phyloP scores from a whole-genome alignment of 2,888 invertebrate genomes.

The Morpho helenor region DNA sequence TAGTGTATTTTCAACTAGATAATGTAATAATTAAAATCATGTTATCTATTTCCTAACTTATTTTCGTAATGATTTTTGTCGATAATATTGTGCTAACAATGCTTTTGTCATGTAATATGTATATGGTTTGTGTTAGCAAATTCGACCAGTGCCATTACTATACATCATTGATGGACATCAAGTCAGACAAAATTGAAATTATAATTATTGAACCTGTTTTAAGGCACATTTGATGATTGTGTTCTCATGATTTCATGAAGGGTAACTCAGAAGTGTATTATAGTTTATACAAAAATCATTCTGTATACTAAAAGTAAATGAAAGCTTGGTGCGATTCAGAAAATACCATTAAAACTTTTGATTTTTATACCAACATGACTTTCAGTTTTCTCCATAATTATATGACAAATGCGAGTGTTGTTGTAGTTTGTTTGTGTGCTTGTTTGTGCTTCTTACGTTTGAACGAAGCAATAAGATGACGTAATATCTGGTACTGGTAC shows the following conservation, averaged over 20 bases:
- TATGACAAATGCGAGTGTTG: too few species aligned
- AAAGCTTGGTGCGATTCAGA: constrained; percentile 80
- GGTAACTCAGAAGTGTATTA: constrained; percentile 66
- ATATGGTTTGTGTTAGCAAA: constrained; percentile 35
- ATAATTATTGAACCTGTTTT: constrained; percentile 55
- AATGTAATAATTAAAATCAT: constrained; percentile 45
- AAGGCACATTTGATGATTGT: constrained; percentile 57
- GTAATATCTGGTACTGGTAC: too few species aligned
- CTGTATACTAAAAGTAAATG: constrained; percentile 79
- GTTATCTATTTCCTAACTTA: constrained; percentile 30
- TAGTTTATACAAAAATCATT: constrained; percentile 75
- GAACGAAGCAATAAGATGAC: too few species aligned
- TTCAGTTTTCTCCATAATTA: constrained; percentile 27
- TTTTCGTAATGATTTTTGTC: constrained; percentile 28
- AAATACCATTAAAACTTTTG: constrained; percentile 80
- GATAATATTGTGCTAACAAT: constrained; percentile 34
- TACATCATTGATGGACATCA: constrained; percentile 48
- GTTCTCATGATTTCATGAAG: constrained; percentile 55
- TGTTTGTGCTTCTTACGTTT: too few species aligned
- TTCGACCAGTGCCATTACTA: constrained; percentile 63
- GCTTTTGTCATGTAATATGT: constrained; percentile 34
- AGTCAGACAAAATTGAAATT: constrained; percentile 74
- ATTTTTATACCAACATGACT: constrained; percentile 76
- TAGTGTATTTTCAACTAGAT: constrained; percentile 64
- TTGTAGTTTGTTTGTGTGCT: too few species aligned